phyloP scores from a whole-genome alignment of 2,113 vertebrate species.

The Anoura caudifer region DNA sequence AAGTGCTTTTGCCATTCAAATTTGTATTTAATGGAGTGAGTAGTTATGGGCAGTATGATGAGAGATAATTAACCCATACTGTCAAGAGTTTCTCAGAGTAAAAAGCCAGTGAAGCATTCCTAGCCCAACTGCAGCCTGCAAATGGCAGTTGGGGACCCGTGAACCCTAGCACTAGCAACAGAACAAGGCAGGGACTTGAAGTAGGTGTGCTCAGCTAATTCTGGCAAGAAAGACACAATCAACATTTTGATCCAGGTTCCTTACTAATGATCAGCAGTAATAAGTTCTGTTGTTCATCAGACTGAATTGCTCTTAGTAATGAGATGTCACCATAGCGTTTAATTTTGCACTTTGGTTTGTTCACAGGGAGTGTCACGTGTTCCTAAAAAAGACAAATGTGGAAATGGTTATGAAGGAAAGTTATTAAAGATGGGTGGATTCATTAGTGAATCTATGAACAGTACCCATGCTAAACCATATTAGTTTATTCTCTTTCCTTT shows the following conservation, averaged over 20 bases:
- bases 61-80: constrained; percentile 10
- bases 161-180: neutral
- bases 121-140: neutral
- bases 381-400: neutral
- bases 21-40: constrained; percentile 51
- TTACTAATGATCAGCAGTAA: neutral
- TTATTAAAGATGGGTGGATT: neutral
- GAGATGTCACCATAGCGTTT: neutral
- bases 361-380: neutral
- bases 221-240: neutral
- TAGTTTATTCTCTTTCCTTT: neutral
- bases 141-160: neutral
- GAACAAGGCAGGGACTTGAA: neutral
- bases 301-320: constrained; percentile 16
- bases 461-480: neutral
- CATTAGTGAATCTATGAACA: neutral
- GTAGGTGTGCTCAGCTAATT: neutral
- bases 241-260: neutral
- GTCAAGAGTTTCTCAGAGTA: neutral
- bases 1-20: neutral
- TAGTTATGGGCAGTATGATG: neutral
- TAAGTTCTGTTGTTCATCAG: neutral
- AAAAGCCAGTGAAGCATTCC: neutral
- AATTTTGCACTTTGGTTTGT: neutral
- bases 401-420: neutral